Evolutionary conservation across 2,797 vertebrate species (phyloP).

Genomic region (Anableps anableps): DNA sequence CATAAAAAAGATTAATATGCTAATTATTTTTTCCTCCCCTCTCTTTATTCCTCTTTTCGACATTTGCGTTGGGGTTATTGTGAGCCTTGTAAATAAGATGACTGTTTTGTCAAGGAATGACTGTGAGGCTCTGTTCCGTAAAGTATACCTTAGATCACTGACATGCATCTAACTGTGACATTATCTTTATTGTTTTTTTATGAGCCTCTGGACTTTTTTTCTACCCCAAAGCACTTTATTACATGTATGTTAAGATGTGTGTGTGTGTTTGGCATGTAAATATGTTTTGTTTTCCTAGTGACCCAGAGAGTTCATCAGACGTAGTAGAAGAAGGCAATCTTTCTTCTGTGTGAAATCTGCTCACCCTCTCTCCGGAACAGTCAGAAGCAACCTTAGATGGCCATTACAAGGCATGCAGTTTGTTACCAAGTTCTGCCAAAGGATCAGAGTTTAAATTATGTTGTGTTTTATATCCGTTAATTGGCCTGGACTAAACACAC

Average conservation of each 20-base stretch:
- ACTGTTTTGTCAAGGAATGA: conserved; percentile 99
- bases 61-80: conserved; percentile 97
- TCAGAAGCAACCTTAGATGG: conserved; percentile 65
- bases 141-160: conserved; percentile 90
- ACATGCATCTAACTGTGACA: conserved; percentile 91
- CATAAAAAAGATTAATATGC: conserved; percentile 99
- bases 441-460: conserved; percentile 82
- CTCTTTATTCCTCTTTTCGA: conserved; percentile 96
- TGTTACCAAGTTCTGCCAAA: conserved; percentile 78
- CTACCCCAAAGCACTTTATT: conserved; percentile 75
- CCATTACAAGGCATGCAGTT: conserved; percentile 72
- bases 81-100: conserved; percentile 99
- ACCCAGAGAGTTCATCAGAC: conserved; percentile 76
- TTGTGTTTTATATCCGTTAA: conserved; percentile 83
- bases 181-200: conserved; percentile 94
- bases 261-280: conserved; percentile 68
- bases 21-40: conserved; percentile 94
- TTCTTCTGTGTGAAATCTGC: conserved; percentile 43
- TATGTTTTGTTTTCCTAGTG: conserved; percentile 71
- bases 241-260: conserved; percentile 67
- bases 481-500: conserved; percentile 82
- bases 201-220: conserved; percentile 78
- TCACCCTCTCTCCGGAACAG: conserved; percentile 62
- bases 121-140: conserved; percentile 84
- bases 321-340: conserved; percentile 53